phyloP scores from a whole-genome alignment of 2,888 invertebrate species.

The Athalia circularis region DNA sequence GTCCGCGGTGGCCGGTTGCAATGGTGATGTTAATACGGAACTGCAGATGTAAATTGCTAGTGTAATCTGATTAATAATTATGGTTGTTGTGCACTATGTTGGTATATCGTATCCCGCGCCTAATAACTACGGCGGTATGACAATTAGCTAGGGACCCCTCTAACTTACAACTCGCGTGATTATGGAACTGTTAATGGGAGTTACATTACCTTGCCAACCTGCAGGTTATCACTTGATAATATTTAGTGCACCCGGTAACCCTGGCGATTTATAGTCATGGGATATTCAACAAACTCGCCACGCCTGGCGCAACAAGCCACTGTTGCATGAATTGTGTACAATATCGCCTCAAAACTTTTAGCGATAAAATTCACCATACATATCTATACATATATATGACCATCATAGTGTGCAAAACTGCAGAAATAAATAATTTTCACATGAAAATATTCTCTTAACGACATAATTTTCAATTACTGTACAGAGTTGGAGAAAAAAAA shows the following conservation, averaged over 20 bases:
- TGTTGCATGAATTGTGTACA: constrained; percentile 22
- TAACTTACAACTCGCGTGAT: constrained; percentile 54
- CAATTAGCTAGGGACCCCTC: constrained; percentile 54
- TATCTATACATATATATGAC: no score
- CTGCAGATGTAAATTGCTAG: constrained; percentile 44
- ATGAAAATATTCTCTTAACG: not conserved
- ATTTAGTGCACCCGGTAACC: constrained; percentile 52
- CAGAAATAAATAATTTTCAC: no score
- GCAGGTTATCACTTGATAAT: constrained; percentile 56
- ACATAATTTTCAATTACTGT: constrained; percentile 2
- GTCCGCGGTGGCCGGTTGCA: not conserved
- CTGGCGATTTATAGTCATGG: constrained; percentile 43
- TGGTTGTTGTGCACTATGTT: constrained; percentile 44
- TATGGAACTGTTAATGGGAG: constrained; percentile 51
- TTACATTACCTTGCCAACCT: constrained; percentile 52
- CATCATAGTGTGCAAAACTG: no score
- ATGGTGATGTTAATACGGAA: constrained; percentile 22
- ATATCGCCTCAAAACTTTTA: no score
- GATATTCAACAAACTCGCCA: constrained; percentile 42
- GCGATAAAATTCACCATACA: no score
- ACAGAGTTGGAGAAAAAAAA: not conserved
- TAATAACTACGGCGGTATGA: constrained; percentile 52
- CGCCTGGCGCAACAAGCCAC: constrained; percentile 35
- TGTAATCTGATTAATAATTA: constrained; percentile 49
- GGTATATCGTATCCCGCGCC: constrained; percentile 37